Evolutionary conservation across 2,888 invertebrate genomes (phyloP), one percentile per base, ranked within the genome.

Genomic region (Dexiosoma caninum): DNA sequence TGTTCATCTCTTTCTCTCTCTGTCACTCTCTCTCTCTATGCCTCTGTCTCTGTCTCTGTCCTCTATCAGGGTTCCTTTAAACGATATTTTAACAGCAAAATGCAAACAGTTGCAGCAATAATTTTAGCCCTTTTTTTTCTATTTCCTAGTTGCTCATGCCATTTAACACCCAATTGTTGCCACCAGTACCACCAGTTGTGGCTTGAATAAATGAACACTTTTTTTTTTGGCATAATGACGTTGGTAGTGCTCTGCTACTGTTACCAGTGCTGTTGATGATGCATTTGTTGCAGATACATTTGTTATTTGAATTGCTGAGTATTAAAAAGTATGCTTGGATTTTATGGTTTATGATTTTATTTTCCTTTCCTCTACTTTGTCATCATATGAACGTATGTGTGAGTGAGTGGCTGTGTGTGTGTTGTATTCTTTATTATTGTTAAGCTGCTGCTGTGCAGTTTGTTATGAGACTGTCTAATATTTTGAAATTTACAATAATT

Each of bases 41-140:
- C n/a, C n/a, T n/a, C n/a, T n/a, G n/a, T n/a, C n/a, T n/a, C n/a
- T n/a, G n/a, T n/a, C n/a, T 60, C 21, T 27, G 27, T 37, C 12
- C n/a, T n/a, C n/a, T 10, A 14, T 44, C 16, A 14, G 12, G 30
- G 27, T 37, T 53, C n/a, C 19, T 32, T 32, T 5, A 9, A 37
- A 64, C 44, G 32, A 67, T n/a, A n/a, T n/a, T n/a, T n/a, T 27
- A 44, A 67, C 78, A 72, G 51, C 59, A 66, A 69, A 64, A 76
- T 81, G 77, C 77, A 77, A 70, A 81, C 81, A 77, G 81, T 81
- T 81, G 81, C 77, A 72, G 51, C 74, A 69, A 67, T 44, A 75
- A 81, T 81, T 72, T 74, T 62, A 69, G 72, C 62, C 57, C n/a
- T 69, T 62, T 74, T 55, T 10, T 60, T 55, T 6, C 46, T 67